Percentiles rank a stretch among this genome's conserved stretches.
Evolutionary conservation across 2,113 vertebrate species (phyloP).

Genomic region (crab-eating macaque (Macaca fascicularis)): DNA sequence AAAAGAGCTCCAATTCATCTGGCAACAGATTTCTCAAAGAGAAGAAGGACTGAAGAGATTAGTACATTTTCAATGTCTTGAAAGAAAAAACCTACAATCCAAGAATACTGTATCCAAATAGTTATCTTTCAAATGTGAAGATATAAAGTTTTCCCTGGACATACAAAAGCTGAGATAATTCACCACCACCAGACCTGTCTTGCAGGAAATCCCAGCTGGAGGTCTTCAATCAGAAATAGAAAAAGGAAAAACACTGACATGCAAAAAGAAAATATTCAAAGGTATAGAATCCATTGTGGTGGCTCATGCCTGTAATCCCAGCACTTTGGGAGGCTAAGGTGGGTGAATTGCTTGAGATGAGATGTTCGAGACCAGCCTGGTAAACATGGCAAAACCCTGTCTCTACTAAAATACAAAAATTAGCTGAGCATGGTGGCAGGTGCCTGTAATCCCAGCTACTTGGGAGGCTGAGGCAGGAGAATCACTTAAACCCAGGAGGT

Average conservation of each 20-base stretch:
- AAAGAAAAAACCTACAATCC: background rate
- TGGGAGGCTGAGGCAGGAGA: too few relatives aligned
- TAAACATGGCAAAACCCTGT: too few relatives aligned
- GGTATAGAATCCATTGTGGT: background rate
- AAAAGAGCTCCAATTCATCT: background rate
- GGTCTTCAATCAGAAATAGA: background rate
- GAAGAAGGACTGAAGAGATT: background rate
- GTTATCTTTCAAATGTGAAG: background rate
- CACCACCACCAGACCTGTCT: background rate
- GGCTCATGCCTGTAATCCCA: too few relatives aligned
- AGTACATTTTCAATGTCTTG: background rate
- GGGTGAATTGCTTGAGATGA: too few relatives aligned
- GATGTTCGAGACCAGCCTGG: too few relatives aligned
- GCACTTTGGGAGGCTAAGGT: too few relatives aligned
- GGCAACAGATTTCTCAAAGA: background rate
- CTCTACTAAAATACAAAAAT: too few relatives aligned
- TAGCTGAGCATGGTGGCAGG: too few relatives aligned
- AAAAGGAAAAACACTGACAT: background rate
- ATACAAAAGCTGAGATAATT: background rate
- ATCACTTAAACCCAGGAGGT: too few relatives aligned
- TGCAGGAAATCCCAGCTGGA: background rate
- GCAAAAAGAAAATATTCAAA: background rate
- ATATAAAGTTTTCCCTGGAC: background rate
- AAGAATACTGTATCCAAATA: background rate
- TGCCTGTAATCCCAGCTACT: too few relatives aligned